Percentiles rank a stretch among this genome's conserved stretches.
phyloP scores from a whole-genome alignment of 1,140 invertebrate genomes.

The Bombus superbus region DNA sequence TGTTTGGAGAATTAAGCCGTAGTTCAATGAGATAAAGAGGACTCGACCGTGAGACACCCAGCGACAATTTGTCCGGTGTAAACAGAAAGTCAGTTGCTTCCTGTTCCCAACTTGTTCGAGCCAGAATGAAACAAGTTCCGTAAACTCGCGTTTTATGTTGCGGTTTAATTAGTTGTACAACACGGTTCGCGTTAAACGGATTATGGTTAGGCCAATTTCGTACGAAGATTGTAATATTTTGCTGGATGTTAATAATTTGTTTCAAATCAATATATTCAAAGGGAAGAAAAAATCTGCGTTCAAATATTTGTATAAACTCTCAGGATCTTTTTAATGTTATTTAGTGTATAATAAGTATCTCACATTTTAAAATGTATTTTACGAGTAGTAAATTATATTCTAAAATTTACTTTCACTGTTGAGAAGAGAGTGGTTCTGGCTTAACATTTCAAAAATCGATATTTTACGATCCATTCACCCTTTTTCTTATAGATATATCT shows the following conservation, averaged over 20 bases:
- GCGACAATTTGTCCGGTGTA: slow-evolving; percentile 10
- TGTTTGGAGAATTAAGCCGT: slow-evolving; percentile 4
- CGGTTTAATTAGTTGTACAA: slow-evolving; percentile 20
- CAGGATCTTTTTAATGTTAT: no score
- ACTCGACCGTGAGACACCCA: neutral
- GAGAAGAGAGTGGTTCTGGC: no score
- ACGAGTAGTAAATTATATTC: no score
- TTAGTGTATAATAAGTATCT: no score
- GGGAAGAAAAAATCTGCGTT: no score
- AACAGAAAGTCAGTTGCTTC: slow-evolving; percentile 10
- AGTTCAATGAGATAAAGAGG: slow-evolving; percentile 21
- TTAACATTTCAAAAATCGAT: no score
- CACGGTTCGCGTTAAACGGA: neutral
- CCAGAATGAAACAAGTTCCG: slow-evolving; percentile 6
- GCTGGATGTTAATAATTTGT: no score
- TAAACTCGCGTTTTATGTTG: slow-evolving; percentile 11
- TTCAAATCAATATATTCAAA: neutral
- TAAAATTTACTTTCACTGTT: no score
- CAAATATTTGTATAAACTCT: no score
- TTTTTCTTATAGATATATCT: no score
- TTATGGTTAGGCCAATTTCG: neutral
- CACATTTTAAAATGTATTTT: no score
- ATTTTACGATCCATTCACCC: no score
- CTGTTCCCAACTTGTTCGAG: neutral
- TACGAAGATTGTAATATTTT: neutral